Conservation (phyloP, 2,113 vertebrate genomes). For the Pseudopodoces humilis region DNA sequence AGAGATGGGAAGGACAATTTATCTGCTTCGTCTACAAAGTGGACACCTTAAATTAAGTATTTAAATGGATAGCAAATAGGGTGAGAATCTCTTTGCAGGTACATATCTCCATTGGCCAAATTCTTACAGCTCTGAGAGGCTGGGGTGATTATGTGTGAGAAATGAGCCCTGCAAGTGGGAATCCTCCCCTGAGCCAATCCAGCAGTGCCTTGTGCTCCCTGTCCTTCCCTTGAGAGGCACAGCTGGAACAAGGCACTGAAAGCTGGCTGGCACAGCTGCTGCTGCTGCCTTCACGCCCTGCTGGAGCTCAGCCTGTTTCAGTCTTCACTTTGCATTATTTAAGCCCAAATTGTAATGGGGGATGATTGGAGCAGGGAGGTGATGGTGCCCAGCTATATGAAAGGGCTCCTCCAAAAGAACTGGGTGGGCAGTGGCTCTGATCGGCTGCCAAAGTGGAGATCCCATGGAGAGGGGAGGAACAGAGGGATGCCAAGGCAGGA, state of each 20-base stretch:
- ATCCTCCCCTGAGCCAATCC: background rate
- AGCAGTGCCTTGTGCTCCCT: background rate
- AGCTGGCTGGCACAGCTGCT: background rate
- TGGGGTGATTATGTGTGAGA: background rate
- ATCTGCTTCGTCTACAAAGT: background rate
- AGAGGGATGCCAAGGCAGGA: background rate
- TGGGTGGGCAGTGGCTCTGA: background rate
- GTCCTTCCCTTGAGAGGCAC: background rate
- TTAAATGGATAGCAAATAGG: background rate
- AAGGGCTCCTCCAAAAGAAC: background rate
- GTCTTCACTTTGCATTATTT: background rate
- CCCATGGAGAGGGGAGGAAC: accelerated
- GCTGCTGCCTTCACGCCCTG: background rate
- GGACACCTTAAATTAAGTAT: background rate
- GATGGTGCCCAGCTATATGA: background rate
- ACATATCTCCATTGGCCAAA: accelerated
- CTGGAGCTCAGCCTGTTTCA: background rate
- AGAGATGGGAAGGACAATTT: background rate
- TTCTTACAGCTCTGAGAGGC: background rate
- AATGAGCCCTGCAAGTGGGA: background rate
- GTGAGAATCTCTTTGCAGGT: background rate
- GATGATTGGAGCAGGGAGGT: background rate
- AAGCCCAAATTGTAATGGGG: background rate
- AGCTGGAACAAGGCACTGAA: background rate
- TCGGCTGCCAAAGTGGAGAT: accelerated